Base-by-base conservation (phyloP, 2,113 vertebrate genomes). In the Eclectus roratus region DNA sequence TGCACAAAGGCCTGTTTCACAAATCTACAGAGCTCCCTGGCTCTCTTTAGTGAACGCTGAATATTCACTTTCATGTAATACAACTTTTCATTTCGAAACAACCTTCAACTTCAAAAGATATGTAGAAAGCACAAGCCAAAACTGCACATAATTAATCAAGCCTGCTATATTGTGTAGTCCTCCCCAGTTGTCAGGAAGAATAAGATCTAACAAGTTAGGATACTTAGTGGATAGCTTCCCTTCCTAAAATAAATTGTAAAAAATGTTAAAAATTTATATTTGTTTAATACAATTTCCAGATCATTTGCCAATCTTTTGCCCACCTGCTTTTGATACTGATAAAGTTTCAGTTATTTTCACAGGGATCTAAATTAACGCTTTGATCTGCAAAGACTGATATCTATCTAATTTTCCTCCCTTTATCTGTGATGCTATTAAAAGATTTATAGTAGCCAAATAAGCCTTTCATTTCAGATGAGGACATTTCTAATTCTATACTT, bases 371-470 rank as follows among this genome's bases (percentile, higher is more conserved):
- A 94, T 91, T 87, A 64, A 29, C 5, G 18, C 78, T 91, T 97
- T 96, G 44, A 91, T 95, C 60, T 93, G 23, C 84, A 93, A 91
- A 88, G 88, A 70, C 33, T 82, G 66, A 82, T 91, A 87, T 88
- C 87, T 89, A 68, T 92, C 66, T 94, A 73, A 94, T 96, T 96
- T 94, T 93, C 63, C 24, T 94, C 39, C 85, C 85, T 91, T 96
- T 94, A 94, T 91, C 88, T 95, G 47, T 93, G 91, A 80, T 95
- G 55, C 85, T 94, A 96, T 91, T 94, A 91, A 94, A 96, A 96
- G 90, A 86, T 90, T 89, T 93, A 81, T 72, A 85, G 68, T 84
- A 87, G 39, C 25, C 68, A 80, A 92, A 78, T 60, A 94, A 93
- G 65, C 90, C 41, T 92, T 85, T 94, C 49, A 76, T 89, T 97